Evolutionary conservation across 2,888 invertebrate genomes (phyloP).

Genomic region (Drosophila quinaria): DNA sequence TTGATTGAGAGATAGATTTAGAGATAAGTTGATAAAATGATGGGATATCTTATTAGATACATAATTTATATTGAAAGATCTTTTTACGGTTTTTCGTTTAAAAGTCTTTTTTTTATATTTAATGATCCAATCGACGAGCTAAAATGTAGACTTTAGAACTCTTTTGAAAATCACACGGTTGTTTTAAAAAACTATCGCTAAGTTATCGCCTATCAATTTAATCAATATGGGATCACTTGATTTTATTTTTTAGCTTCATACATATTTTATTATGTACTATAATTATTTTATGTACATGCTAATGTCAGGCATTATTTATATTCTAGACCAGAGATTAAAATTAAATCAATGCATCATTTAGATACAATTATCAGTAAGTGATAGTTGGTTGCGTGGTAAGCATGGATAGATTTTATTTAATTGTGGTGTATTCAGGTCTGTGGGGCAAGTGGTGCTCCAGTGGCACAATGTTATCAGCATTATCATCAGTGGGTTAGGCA

Average conservation of each 20-base stretch:
- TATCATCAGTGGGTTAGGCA: conserved; percentile 15
- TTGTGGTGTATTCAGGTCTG: conserved; percentile 31
- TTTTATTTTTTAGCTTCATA: no score
- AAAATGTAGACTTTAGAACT: background rate
- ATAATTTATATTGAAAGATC: no score
- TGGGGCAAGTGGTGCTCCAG: conserved; percentile 26
- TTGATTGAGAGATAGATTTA: background rate
- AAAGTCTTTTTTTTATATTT: no score
- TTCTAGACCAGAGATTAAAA: background rate
- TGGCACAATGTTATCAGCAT: conserved; percentile 32
- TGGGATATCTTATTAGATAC: background rate
- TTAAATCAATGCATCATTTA: background rate
- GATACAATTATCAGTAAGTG: conserved; percentile 9
- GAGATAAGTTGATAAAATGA: background rate
- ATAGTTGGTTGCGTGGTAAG: background rate
- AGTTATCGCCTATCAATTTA: no score
- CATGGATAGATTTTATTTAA: conserved; percentile 15
- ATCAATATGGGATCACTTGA: no score
- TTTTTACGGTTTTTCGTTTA: no score
- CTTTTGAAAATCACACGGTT: background rate
- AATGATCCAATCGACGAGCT: background rate
- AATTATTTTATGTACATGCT: no score
- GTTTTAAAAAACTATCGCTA: background rate
- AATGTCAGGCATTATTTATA: background rate
- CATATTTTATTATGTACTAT: no score